Evolutionary conservation across 2,888 invertebrate genomes (phyloP).

Genomic region (Adela reaumurella): DNA sequence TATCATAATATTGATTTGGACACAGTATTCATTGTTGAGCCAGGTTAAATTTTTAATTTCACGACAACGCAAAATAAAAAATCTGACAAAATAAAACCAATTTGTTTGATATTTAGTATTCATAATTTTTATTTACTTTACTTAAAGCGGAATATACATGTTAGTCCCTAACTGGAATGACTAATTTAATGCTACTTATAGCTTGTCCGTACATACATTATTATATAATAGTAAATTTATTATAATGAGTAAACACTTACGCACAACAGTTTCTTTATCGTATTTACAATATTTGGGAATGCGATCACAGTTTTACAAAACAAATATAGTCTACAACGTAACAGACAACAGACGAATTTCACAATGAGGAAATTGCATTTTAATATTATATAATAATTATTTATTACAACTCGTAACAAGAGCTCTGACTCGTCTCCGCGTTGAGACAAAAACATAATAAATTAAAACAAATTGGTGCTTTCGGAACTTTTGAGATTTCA

Average conservation of each 20-base stretch:
- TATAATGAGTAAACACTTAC: neutral
- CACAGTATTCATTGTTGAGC: too few relatives aligned
- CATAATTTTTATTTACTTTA: neutral
- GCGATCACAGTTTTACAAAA: slow-evolving; percentile 56
- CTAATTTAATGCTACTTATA: neutral
- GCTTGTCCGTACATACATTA: neutral
- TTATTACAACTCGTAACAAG: too few relatives aligned
- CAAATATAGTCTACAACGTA: slow-evolving; percentile 40
- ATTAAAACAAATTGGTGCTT: too few relatives aligned
- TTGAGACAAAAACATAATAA: too few relatives aligned
- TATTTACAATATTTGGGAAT: slow-evolving; percentile 52
- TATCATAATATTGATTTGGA: too few relatives aligned
- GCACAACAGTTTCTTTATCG: neutral
- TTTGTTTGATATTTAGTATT: neutral
- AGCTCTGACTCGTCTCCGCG: too few relatives aligned
- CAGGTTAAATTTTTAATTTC: too few relatives aligned
- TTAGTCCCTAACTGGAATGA: neutral
- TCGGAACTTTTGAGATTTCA: too few relatives aligned
- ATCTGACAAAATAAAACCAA: neutral
- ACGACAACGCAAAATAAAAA: too few relatives aligned
- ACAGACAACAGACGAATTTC: slow-evolving; percentile 33
- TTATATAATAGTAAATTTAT: neutral
- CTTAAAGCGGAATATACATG: neutral
- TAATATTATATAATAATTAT: neutral
- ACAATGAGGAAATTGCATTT: neutral